Percentiles rank a stretch among this genome's conserved stretches.
phyloP scores from a whole-genome alignment of 2,888 invertebrate species.

The Ephialtes manifestator region DNA sequence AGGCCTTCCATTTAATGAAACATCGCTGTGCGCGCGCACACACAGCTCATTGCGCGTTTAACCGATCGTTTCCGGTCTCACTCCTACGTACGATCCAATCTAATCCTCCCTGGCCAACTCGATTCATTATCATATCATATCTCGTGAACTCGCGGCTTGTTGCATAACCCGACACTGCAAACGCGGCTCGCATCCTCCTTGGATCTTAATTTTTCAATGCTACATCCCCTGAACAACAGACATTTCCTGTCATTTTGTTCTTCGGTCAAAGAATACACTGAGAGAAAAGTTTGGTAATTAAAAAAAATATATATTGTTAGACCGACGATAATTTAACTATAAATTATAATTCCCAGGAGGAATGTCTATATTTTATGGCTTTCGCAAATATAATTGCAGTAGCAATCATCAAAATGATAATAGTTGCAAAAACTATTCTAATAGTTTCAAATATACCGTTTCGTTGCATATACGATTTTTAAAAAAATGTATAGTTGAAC shows the following conservation, averaged over 20 bases:
- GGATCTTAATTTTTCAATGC: neutral
- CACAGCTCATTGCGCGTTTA: constrained; percentile 57
- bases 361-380: too few relatives aligned
- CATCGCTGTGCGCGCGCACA: constrained; percentile 19
- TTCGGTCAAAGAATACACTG: neutral
- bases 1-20: constrained; percentile 52
- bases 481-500: too few relatives aligned
- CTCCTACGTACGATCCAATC: constrained; percentile 67
- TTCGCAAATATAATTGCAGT: too few relatives aligned
- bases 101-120: constrained; percentile 34
- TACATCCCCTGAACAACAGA: neutral
- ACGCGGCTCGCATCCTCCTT: neutral
- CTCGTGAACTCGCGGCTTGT: constrained; percentile 46
- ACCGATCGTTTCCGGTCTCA: constrained; percentile 68
- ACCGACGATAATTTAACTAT: too few relatives aligned
- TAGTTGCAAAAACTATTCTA: too few relatives aligned
- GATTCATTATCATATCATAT: constrained; percentile 45
- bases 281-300: too few relatives aligned
- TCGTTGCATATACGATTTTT: too few relatives aligned
- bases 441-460: too few relatives aligned
- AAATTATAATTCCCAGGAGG: too few relatives aligned
- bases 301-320: too few relatives aligned
- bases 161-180: constrained; percentile 49
- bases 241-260: neutral
- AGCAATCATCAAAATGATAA: too few relatives aligned